Conservation (phyloP, 64 coral and sea anemone species). For the Exaiptasia diaphana region DNA sequence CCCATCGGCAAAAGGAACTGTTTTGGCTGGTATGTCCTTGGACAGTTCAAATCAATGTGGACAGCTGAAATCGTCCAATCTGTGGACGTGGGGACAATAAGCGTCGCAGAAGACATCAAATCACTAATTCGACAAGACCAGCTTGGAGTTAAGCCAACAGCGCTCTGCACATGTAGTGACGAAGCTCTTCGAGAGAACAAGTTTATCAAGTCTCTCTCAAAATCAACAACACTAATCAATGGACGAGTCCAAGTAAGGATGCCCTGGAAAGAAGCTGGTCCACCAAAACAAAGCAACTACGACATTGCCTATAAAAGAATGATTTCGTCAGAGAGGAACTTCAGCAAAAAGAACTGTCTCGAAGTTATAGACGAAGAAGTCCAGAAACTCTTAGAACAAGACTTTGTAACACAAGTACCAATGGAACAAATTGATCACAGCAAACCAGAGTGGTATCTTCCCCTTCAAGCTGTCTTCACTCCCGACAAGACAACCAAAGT, state of each 20-base stretch:
- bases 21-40: conserved; percentile 55
- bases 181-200: conserved; percentile 47
- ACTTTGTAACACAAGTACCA: no score
- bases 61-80: no score
- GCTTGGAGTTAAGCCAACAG: conserved; percentile 53
- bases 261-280: conserved; percentile 11
- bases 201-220: conserved; percentile 55
- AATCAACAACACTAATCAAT: conserved; percentile 52
- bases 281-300: no score
- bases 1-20: conserved; percentile 50
- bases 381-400: no score
- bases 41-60: conserved; percentile 7
- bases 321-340: no score
- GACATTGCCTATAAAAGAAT: no score
- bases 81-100: conserved; percentile 6
- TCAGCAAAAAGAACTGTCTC: no score
- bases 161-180: conserved; percentile 51
- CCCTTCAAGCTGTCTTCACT: conserved; percentile 18
- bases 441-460: no score
- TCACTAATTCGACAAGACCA: conserved; percentile 44
- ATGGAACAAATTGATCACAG: no score
- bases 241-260: conserved; percentile 5
- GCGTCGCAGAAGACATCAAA: conserved; percentile 32
- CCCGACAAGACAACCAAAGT: conserved; percentile 13
- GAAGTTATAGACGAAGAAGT: no score